Evolutionary conservation across 2,113 vertebrate genomes (phyloP), one percentile per base, ranked within the genome.

Genomic region (Heterotis niloticus): DNA sequence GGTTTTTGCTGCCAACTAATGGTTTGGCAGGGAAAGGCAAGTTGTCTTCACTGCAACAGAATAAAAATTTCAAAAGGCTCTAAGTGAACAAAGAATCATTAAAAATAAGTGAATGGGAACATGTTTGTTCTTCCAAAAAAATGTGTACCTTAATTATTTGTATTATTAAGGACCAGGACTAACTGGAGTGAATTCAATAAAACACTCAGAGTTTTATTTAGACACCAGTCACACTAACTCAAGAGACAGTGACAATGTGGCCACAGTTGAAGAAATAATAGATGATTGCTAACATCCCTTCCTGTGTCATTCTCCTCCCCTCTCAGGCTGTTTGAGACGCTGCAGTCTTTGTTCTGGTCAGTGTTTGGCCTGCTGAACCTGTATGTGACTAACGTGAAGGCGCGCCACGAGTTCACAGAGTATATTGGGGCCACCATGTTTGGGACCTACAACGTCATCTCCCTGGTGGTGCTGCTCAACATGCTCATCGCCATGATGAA

Each of bases 401-500:
- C 95, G 78, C 92, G 94, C 26, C 95, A 96, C 0, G 94, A 96
- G 82, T 96, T 96, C 88, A 96, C 95, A 0, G 95, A 96, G 67
- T 96, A 95, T 79, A 94, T 96, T 14, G 95, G 95, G 70, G 95
- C 95, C 66, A 96, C 95, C 0, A 96, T 96, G 95, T 96, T 96
- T 20, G 95, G 95, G 72, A 96, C 95, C 0, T 96, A 96, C 90
- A 96, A 96, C 0, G 92, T 96, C 89, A 96, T 96, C 91, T 96
- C 95, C 23, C 86, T 96, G 62, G 95, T 96, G 18, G 95, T 96
- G 78, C 89, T 96, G 78, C 92, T 96, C 77, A 96, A 96, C 88
- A 96, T 96, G 95, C 92, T 96, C 78, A 96, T 96, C 70, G 95
- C 95, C 84, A 96, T 96, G 95, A 96, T 96, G 95, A 96, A 96